phyloP scores from a whole-genome alignment of 2,797 vertebrate genomes.

The Protonibea diacanthus region DNA sequence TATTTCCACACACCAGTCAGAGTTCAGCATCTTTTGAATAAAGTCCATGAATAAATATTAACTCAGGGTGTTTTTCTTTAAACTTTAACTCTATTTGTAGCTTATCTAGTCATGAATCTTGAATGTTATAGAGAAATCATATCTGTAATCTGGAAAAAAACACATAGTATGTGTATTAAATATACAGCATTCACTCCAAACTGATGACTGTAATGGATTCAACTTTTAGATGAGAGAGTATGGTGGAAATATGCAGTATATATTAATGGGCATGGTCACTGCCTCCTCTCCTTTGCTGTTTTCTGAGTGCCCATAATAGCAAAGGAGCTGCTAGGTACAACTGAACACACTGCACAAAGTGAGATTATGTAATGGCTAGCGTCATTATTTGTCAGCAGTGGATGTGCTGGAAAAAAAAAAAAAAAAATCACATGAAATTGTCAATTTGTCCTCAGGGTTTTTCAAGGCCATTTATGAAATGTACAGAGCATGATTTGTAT shows the following conservation, averaged over 20 bases:
- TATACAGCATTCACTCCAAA: not conserved
- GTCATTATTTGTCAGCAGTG: constrained; percentile 53
- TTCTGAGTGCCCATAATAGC: constrained; percentile 26
- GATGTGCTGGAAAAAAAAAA: not conserved
- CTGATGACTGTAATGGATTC: not conserved
- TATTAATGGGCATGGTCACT: constrained; percentile 15
- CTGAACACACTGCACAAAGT: constrained; percentile 21
- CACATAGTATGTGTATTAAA: not conserved
- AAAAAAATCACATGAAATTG: constrained; percentile 43
- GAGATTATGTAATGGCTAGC: constrained; percentile 42
- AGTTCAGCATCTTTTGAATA: not conserved
- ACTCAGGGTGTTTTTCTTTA: not conserved
- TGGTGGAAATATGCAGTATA: not conserved
- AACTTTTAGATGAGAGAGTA: not conserved
- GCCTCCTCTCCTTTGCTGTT: constrained; percentile 24
- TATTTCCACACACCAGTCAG: not conserved
- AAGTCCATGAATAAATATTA: no score
- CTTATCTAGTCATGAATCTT: not conserved
- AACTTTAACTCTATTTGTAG: not conserved
- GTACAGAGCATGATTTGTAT: constrained; percentile 45
- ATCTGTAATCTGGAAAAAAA: not conserved
- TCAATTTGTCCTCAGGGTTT: constrained; percentile 40
- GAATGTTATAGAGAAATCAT: not conserved
- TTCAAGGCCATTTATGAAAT: constrained; percentile 49
- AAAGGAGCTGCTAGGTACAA: constrained; percentile 11